These are phyloP conservation scores for Pachycephus smyrnensis DNA, from an alignment of 2,888 invertebrate genomes.

Conservation along the genomic window DNA sequence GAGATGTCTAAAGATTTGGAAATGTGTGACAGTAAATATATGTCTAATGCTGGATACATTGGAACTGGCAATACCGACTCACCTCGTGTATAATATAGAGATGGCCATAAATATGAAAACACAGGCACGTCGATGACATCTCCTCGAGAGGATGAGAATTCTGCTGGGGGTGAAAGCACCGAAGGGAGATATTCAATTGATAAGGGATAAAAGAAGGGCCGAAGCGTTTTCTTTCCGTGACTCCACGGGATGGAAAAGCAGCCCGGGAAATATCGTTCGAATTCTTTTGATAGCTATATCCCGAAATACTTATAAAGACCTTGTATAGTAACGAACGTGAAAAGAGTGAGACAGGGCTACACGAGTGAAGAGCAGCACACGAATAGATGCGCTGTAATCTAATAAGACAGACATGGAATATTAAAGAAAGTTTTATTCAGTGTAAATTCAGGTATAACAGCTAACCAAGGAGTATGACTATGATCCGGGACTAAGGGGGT, in stretches of 20 bases:
- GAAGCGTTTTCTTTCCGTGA: background rate
- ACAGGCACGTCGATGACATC: conserved; percentile 46
- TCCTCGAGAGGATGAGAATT: conserved; percentile 47
- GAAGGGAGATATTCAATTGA: conserved; percentile 53
- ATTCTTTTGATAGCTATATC: background rate
- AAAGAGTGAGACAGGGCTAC: background rate
- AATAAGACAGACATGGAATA: background rate
- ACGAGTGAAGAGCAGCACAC: background rate
- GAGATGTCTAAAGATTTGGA: background rate
- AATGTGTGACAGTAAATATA: background rate
- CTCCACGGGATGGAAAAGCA: background rate
- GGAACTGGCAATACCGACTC: background rate
- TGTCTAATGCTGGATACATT: background rate
- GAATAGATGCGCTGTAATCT: background rate
- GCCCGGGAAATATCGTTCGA: background rate
- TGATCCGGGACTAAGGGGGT: background rate
- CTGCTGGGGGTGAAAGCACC: conserved; percentile 38
- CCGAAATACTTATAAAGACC: background rate
- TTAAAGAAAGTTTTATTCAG: background rate
- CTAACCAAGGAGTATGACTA: background rate
- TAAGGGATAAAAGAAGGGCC: conserved; percentile 54
- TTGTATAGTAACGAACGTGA: background rate
- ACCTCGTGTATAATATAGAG: conserved; percentile 24
- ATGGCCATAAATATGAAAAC: conserved; percentile 57
- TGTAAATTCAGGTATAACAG: background rate